Base-by-base conservation (phyloP, 23 tunicate genomes). In the Aplidium turbinatum region DNA sequence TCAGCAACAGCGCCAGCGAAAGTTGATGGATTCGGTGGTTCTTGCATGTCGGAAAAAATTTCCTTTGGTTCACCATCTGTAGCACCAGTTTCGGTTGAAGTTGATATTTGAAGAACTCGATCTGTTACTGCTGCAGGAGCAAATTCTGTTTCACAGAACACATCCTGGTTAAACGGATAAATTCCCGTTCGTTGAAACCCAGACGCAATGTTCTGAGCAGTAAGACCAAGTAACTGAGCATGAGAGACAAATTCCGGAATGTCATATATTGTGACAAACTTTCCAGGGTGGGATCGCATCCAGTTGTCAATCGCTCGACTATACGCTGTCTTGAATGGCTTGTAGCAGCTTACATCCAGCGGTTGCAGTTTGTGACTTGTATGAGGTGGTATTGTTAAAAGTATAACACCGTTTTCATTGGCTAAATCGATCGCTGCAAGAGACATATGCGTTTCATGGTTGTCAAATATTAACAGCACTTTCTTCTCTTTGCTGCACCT, bases 331-430 rank as follows among this genome's bases (percentile, higher is more conserved):
- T 68, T 68, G 31, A 22, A 68, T 68, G 57, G 57, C 18, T 63
- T 22, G 39, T 34, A 38, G 19, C 13, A 4, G 3, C 26, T 68
- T 13, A 68, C 75, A 39, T 68, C 75, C n/a, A 68, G 18, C 4
- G 22, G 75, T 63, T 68, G 75, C 34, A 68, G 47, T 39, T 68
- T 68, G 58, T 68, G 64, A 9, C 63, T 39, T 18, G 75, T 68
- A 30, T 68, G 63, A 16, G 64, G 75, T 36, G 75, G 47, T 16
- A 68, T 68, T 68, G 75, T 68, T 33, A 68, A 42, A 26, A 68
- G 57, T 22, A 68, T 63, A 68, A 68, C 26, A 34, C 75, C 75
- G 39, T 68, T 68, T 3, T 16, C 57, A 39, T 33, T 40, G 30
- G 75, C 75, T 63, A 22, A 3, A 7, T 68, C 57, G 18, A 54